Percentiles rank a stretch among this genome's conserved stretches.
Conservation (phyloP, 2,888 invertebrate species). For the Caprella mutica region DNA sequence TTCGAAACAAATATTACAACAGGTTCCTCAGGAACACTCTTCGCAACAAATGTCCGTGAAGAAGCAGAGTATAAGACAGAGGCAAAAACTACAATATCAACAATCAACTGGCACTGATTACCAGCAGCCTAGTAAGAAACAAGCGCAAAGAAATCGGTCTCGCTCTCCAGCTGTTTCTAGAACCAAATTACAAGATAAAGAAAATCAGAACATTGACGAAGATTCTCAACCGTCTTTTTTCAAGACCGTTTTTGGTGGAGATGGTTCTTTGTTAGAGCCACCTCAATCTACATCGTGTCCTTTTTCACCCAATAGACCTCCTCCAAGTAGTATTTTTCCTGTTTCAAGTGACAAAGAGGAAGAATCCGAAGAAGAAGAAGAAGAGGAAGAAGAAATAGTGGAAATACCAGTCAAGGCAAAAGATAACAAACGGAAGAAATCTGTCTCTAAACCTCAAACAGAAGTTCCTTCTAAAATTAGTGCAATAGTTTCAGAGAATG, state of each 20-base stretch:
- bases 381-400: not conserved
- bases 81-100: not conserved
- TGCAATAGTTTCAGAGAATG: slow-evolving; percentile 9
- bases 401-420: slow-evolving; percentile 2
- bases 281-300: not conserved
- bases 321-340: slow-evolving; percentile 2
- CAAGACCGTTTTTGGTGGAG: not conserved
- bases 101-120: not conserved
- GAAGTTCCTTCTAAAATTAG: slow-evolving; percentile 5
- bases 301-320: slow-evolving; percentile 5
- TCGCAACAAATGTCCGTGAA: not conserved
- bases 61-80: not conserved
- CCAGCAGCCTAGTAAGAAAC: not conserved
- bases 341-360: not conserved
- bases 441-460: too few species aligned
- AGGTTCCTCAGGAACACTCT: not conserved
- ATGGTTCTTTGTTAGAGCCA: not conserved
- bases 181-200: too few species aligned
- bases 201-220: too few species aligned
- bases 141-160: not conserved
- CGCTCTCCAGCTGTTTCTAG: not conserved
- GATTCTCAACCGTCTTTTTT: slow-evolving; percentile 9
- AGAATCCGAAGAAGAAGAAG: slow-evolving; percentile 2
- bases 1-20: too few species aligned
- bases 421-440: too few species aligned